Conservation (phyloP, 1,140 invertebrate species). For the Hormaphis cornu region DNA sequence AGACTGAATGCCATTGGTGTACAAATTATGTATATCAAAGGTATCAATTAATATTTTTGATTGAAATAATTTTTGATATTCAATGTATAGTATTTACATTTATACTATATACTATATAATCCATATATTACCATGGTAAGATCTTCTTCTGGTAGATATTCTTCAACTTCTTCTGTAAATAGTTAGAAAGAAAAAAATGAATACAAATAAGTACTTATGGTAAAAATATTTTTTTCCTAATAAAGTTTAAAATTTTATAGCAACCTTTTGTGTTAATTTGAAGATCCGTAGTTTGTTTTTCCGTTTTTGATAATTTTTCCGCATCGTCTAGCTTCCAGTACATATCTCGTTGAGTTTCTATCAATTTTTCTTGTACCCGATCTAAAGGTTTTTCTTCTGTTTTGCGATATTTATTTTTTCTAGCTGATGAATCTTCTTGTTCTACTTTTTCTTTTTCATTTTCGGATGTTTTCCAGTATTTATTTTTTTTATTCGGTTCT, state of each 20-base stretch:
- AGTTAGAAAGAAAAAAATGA: too few relatives aligned
- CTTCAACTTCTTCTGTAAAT: slow-evolving; percentile 14
- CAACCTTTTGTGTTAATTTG: not conserved
- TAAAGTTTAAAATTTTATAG: not conserved
- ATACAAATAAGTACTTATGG: not conserved
- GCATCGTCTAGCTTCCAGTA: slow-evolving; percentile 27
- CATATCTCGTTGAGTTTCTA: slow-evolving; percentile 19
- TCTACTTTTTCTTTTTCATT: slow-evolving; percentile 24
- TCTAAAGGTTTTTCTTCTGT: slow-evolving; percentile 20
- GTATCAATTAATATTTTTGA: too few relatives aligned
- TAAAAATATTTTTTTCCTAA: not conserved
- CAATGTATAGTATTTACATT: not conserved
- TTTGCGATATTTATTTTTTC: slow-evolving; percentile 24
- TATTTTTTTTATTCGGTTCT: slow-evolving; percentile 28
- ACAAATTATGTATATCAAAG: too few relatives aligned
- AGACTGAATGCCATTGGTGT: too few relatives aligned
- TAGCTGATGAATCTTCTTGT: slow-evolving; percentile 31
- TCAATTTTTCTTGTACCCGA: slow-evolving; percentile 12
- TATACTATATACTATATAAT: slow-evolving; percentile 19
- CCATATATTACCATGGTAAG: slow-evolving; percentile 46
- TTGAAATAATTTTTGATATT: too few relatives aligned
- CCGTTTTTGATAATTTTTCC: slow-evolving; percentile 21
- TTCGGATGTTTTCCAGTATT: not conserved
- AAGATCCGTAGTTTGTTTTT: not conserved
- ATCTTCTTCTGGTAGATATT: slow-evolving; percentile 47